A percentile compares a stretch with the other conserved stretches of the same genome.
These are phyloP conservation scores for Caenorhabditis sp. DNA, from an alignment of 2,888 invertebrate genomes.

Conservation along the genomic window DNA sequence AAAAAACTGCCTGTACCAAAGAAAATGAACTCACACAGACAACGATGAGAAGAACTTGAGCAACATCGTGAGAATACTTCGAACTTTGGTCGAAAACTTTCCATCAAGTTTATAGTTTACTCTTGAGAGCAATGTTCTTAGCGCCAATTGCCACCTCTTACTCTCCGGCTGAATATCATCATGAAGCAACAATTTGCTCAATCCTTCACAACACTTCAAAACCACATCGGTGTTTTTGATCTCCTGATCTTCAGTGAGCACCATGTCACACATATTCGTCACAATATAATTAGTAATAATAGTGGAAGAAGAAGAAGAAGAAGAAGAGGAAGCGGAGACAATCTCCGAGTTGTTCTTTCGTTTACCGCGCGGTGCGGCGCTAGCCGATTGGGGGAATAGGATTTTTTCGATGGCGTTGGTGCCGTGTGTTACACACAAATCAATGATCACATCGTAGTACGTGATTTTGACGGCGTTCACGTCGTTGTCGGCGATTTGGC, in stretches of 20 bases:
- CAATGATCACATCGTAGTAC: background rate
- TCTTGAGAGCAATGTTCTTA: constrained; percentile 13
- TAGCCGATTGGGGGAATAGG: background rate
- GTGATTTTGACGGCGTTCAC: background rate
- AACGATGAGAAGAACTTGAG: constrained; percentile 26
- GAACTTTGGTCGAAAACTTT: background rate
- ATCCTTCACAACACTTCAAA: constrained; percentile 11
- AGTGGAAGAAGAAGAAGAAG: background rate
- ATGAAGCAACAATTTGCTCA: constrained; percentile 16
- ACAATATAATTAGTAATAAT: background rate
- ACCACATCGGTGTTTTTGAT: constrained; percentile 1
- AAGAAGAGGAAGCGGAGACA: too few relatives aligned
- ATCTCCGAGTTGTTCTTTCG: too few relatives aligned
- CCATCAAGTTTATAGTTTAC: constrained; percentile 10
- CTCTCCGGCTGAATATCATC: background rate
- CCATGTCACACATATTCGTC: constrained; percentile 1
- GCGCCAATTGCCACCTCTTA: constrained; percentile 6
- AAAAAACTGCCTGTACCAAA: too few relatives aligned
- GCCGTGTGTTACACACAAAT: constrained; percentile 7
- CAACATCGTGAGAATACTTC: constrained; percentile 13
- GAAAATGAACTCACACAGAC: background rate
- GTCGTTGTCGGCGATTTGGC: background rate
- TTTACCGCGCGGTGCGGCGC: background rate
- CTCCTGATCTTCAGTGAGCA: background rate
- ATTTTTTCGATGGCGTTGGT: background rate